Base-by-base conservation (phyloP, 2,113 vertebrate genomes). In the Bujurquina vittata region DNA sequence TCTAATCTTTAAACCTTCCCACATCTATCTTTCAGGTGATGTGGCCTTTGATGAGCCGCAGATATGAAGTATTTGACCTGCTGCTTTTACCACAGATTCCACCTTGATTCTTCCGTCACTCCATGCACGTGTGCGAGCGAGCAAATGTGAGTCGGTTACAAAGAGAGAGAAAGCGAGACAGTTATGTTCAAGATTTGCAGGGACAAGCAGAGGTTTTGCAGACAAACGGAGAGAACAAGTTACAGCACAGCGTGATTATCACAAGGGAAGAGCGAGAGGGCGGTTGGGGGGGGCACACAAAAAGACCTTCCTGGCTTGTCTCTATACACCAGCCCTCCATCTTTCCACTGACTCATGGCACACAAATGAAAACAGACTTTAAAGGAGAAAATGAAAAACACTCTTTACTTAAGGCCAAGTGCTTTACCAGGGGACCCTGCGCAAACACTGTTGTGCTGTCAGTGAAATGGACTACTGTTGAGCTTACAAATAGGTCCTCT, bases 321-420 rank as follows among this genome's bases (percentile, higher is more conserved):
- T 85, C 79, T 87, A 72, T 75, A 61, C 86, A 87, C 37, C 40
- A 78, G 81, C 81, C 65, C 77, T 90, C 74, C 62, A 75, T 88
- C 81, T 91, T 92, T 93, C 87, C 88, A 91, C 85, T 92, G 90
- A 93, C 87, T 94, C 90, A 92, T 76, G 88, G 89, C 86, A 85
- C 77, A 91, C 90, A 82, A 88, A 93, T 87, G 88, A 92, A 95
- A 91, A 93, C 87, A 91, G 67, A 90, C 88, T 94, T 88, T 89
- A 89, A 91, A 92, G 56, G 75, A 75, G 84, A 79, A 79, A 78
- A 89, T 86, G 79, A 91, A 93, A 93, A 92, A 82, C 84, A 65
- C 75, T 75, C 87, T 91, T 92, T 86, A 89, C 86, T 86, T 90
- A 74, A 79, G 57, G 81, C 87, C 87, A 79, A 87, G 89, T 88